Percentiles rank a stretch among this genome's conserved stretches.
phyloP scores from a whole-genome alignment of 35 echinoderm and acorn worm genomes.

The Hemicentrotus pulcherrimus region DNA sequence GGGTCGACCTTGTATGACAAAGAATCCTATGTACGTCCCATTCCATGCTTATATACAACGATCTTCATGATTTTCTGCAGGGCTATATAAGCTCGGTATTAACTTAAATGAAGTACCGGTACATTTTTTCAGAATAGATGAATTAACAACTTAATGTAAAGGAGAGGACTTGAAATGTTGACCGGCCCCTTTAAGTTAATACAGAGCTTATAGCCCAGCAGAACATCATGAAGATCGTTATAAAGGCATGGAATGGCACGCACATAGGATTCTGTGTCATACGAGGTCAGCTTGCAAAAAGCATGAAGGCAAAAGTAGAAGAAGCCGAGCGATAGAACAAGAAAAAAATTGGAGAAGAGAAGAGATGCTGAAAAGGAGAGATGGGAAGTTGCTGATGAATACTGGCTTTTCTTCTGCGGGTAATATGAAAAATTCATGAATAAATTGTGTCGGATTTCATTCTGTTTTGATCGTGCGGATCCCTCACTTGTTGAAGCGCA shows the following conservation, averaged over 20 bases:
- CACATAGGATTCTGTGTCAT: background rate
- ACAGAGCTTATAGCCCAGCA: background rate
- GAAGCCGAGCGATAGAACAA: background rate
- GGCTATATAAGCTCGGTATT: too few species aligned
- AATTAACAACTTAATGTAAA: too few species aligned
- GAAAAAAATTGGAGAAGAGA: background rate
- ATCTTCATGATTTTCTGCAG: too few species aligned
- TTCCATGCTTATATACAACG: too few species aligned
- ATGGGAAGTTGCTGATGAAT: background rate
- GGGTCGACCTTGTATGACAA: too few species aligned
- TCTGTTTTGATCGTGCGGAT: background rate
- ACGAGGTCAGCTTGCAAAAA: background rate
- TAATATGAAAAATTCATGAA: conserved; percentile 30
- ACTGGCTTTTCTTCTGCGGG: background rate
- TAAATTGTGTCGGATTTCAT: conserved; percentile 48
- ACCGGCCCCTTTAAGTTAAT: too few species aligned
- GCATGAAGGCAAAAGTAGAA: background rate
- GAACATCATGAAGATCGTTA: background rate
- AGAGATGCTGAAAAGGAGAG: background rate
- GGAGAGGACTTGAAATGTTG: too few species aligned
- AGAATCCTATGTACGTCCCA: too few species aligned
- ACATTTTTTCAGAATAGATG: too few species aligned
- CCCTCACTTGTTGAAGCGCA: background rate
- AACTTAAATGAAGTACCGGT: too few species aligned
- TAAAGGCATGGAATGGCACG: background rate